phyloP scores from a whole-genome alignment of 1,140 invertebrate genomes.

The Caenorhabditis latens region DNA sequence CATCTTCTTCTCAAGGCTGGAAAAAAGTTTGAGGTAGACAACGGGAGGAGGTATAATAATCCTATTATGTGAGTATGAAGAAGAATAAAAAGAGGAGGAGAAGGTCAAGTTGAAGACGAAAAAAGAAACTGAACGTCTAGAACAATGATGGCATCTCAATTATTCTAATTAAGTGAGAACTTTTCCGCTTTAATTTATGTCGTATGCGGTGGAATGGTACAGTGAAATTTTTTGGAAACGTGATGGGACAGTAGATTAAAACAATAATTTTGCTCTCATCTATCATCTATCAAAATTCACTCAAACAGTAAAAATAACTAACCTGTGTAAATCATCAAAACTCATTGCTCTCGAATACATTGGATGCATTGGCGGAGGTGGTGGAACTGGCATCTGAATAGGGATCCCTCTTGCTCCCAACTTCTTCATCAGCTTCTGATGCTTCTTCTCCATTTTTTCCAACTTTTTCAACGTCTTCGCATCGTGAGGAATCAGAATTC shows the following conservation, averaged over 20 bases:
- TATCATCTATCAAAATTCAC: no score
- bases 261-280: no score
- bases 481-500: constrained; percentile 35
- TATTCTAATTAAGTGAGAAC: not conserved
- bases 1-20: constrained; percentile 10
- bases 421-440: constrained; percentile 43
- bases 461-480: constrained; percentile 55
- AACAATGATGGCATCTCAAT: not conserved
- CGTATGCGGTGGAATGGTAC: not conserved
- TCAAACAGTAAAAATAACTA: not conserved
- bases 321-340: constrained; percentile 57
- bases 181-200: no score
- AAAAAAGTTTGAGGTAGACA: not conserved
- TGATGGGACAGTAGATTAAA: no score
- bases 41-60: constrained; percentile 9
- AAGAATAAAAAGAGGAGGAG: not conserved
- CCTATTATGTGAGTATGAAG: constrained; percentile 11
- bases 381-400: constrained; percentile 26
- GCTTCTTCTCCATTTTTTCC: constrained; percentile 55
- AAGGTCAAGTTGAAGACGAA: constrained; percentile 40
- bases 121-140: constrained; percentile 4
- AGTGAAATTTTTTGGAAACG: not conserved
- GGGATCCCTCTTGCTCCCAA: constrained; percentile 50
- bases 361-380: constrained; percentile 42
- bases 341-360: constrained; percentile 56